Conservation (phyloP, 2,888 invertebrate genomes). For the Macaria notata region DNA sequence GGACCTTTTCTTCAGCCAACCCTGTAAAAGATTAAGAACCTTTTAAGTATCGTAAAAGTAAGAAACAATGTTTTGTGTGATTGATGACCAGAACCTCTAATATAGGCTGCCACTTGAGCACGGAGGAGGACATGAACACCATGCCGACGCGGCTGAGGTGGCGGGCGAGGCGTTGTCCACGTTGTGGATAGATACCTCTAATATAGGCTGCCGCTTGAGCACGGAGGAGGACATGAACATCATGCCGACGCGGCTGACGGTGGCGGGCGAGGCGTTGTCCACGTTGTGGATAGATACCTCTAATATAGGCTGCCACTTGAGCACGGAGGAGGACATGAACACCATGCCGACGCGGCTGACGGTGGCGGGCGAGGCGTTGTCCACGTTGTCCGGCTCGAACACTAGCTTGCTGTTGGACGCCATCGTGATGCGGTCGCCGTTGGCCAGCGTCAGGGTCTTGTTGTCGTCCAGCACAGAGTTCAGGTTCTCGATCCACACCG, state of each 20-base stretch:
- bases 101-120: no score
- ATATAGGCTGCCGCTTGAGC: no score
- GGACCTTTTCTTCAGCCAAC: slow-evolving; percentile 87
- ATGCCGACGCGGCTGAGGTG: slow-evolving; percentile 95
- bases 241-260: slow-evolving; percentile 95
- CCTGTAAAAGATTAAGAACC: slow-evolving; percentile 49
- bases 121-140: slow-evolving; percentile 94
- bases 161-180: slow-evolving; percentile 96
- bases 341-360: slow-evolving; percentile 96
- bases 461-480: slow-evolving; percentile 96
- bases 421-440: slow-evolving; percentile 95
- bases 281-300: slow-evolving; percentile 82
- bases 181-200: slow-evolving; percentile 77
- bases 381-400: slow-evolving; percentile 95
- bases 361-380: slow-evolving; percentile 95
- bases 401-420: slow-evolving; percentile 92
- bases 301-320: slow-evolving; percentile 87
- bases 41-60: no score
- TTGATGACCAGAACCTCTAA: slow-evolving; percentile 79
- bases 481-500: slow-evolving; percentile 96
- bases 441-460: slow-evolving; percentile 93
- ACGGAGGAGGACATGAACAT: slow-evolving; percentile 94
- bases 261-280: slow-evolving; percentile 95
- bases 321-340: slow-evolving; percentile 92
- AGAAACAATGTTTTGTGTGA: no score